These are phyloP conservation scores for Ginglymostoma cirratum DNA, from an alignment of 2,113 vertebrate species.

Conservation along the genomic window DNA sequence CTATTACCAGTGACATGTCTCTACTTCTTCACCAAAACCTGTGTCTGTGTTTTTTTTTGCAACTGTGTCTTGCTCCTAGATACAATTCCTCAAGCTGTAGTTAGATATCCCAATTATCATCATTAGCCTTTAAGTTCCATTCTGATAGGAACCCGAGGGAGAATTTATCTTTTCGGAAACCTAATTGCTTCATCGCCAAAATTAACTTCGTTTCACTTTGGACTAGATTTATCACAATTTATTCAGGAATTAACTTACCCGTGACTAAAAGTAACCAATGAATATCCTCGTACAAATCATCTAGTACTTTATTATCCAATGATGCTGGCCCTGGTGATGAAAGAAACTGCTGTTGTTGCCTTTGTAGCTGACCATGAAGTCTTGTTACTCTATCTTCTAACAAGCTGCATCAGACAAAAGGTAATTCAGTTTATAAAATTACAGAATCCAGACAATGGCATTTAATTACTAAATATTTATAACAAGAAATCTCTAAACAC, in stretches of 20 bases:
- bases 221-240: background rate
- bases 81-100: background rate
- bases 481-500: background rate
- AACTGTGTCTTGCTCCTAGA: background rate
- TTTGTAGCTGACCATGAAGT: slow-evolving; percentile 88
- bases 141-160: background rate
- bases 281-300: slow-evolving; percentile 97
- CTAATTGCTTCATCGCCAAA: background rate
- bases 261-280: slow-evolving; percentile 98
- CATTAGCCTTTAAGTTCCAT: background rate
- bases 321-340: slow-evolving; percentile 70
- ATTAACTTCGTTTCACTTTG: background rate
- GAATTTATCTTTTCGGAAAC: background rate
- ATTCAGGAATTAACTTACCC: slow-evolving; percentile 60
- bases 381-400: slow-evolving; percentile 90
- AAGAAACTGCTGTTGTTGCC: slow-evolving; percentile 89
- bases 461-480: background rate
- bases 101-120: background rate
- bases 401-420: slow-evolving; percentile 58
- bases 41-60: background rate
- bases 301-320: slow-evolving; percentile 80
- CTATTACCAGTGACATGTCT: too few species aligned
- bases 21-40: too few species aligned
- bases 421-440: background rate
- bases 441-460: background rate